Evolutionary conservation across 2,888 invertebrate genomes (phyloP), one percentile per base, ranked within the genome.

Genomic region (Horisme vitalbata): DNA sequence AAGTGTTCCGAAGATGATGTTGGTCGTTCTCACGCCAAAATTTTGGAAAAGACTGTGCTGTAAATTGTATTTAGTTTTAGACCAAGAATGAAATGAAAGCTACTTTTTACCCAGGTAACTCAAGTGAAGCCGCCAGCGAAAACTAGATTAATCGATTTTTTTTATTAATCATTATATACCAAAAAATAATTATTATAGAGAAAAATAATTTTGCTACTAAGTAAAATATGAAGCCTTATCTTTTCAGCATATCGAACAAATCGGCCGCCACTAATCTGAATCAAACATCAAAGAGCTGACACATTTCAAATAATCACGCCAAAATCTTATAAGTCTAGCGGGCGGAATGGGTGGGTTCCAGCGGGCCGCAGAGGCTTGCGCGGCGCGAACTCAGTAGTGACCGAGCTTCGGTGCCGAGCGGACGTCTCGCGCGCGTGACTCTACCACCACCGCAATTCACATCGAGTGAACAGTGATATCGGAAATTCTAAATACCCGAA

Each of bases 301-400:
- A 59, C 50, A 39, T 59, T 56, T 52, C 56, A 55, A 59, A 56
- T 56, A 55, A 59, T 56, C 56, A 61, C 63, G 66, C 68, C 65
- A 71, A 70, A 68, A 66, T 71, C 69, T 70, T 68, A 75, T 70
- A 73, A 75, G 68, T 69, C 63, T 68, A 58, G 62, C 63, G 61
- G 61, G 62, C 59, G 54, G 55, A 62, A 64, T 63, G 69, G 71
- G 65, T 63, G 65, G 64, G 63, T 69, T 80, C 71, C 78, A 78
- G 73, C 76, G 65, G 52, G 70, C 75, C 71, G 78, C 71, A 70
- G 77, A 77, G 77, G 76, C 73, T 77, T 83, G 86, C 83, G 85
- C 84, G 77, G 72, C 68, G 68, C 71, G 65, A 57, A 59, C 45
- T 63, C 76, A 85, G 87, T 86, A 62, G 60, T 63, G 61, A 58